Evolutionary conservation across 2,113 vertebrate species (phyloP).

Genomic region (Lophius piscatorius): DNA sequence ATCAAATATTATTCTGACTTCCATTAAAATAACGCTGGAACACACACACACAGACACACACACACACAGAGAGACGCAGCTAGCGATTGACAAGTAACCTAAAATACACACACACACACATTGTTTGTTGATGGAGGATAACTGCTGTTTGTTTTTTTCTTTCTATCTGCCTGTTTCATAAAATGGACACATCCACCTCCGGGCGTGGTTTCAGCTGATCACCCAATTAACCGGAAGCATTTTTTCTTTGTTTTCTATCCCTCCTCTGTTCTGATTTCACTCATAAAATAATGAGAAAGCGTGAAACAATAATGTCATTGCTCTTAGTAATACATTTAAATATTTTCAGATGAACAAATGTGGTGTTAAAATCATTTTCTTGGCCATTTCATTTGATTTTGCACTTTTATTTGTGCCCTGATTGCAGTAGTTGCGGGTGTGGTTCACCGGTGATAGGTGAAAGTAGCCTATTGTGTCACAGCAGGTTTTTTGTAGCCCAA

Average conservation of each 20-base stretch:
- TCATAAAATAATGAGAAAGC: not conserved
- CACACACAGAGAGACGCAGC: conserved; percentile 30
- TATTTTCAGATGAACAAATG: not conserved
- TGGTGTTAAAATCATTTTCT: not conserved
- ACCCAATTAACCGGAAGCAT: not conserved
- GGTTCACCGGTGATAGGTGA: conserved; percentile 13
- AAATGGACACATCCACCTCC: not conserved
- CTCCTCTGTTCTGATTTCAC: not conserved
- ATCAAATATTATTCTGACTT: conserved; percentile 41
- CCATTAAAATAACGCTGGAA: conserved; percentile 18
- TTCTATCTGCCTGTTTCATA: no score
- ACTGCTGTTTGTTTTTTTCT: no score
- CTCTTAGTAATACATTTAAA: no score
- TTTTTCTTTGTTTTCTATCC: not conserved
- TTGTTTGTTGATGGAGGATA: no score
- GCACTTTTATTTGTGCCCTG: no score
- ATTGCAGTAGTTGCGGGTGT: not conserved
- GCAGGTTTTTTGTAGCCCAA: not conserved
- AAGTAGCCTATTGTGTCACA: conserved; percentile 21
- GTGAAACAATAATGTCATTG: not conserved
- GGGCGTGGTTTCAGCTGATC: not conserved
- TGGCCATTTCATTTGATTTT: not conserved
- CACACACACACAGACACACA: conserved; percentile 37
- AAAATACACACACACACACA: conserved; percentile 5
- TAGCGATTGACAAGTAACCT: conserved; percentile 1